Conservation (phyloP, 2,888 invertebrate genomes). For the Mesoligia furuncula region DNA sequence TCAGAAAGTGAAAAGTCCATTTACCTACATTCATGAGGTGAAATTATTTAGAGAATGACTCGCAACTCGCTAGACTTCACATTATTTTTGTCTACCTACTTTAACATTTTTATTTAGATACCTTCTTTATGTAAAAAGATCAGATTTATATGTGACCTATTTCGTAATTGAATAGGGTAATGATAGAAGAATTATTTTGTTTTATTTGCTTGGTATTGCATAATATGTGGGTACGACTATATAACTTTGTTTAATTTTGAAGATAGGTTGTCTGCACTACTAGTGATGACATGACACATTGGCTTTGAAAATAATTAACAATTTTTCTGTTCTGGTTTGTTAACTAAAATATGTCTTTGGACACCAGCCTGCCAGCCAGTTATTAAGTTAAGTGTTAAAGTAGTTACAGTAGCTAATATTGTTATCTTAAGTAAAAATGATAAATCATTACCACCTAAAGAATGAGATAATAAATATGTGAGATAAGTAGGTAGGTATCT, state of each 20-base stretch:
- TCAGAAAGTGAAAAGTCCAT: conserved; percentile 34
- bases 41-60: conserved; percentile 17
- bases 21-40: conserved; percentile 28
- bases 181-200: neutral
- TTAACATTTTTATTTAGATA: neutral
- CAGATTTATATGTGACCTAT: neutral
- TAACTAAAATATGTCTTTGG: neutral
- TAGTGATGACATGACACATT: neutral
- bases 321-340: neutral
- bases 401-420: neutral
- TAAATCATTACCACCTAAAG: neutral
- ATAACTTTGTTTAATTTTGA: neutral
- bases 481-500: neutral
- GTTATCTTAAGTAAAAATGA: neutral
- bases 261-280: neutral
- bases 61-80: neutral
- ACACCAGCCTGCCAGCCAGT: neutral
- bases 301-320: neutral
- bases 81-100: neutral
- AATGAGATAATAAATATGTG: neutral
- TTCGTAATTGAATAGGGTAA: neutral
- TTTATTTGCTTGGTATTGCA: neutral
- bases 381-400: neutral
- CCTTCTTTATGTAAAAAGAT: neutral
- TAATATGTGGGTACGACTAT: neutral